phyloP scores from a whole-genome alignment of 2,113 vertebrate species.

The Heterocephalus glaber region DNA sequence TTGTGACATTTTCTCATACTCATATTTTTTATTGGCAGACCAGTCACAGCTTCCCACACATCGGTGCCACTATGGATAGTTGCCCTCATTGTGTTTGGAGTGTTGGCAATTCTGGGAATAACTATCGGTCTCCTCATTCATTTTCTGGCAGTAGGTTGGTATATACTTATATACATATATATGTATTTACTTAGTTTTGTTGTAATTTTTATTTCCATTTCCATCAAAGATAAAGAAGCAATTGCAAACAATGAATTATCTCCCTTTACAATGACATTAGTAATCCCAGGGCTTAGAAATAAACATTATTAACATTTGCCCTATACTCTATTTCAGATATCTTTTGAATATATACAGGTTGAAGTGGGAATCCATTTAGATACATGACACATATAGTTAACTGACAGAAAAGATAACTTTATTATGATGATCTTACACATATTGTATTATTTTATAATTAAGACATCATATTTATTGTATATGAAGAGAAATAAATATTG shows the following conservation, averaged over 20 bases:
- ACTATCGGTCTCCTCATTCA: constrained; percentile 75
- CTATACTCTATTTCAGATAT: not conserved
- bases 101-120: constrained; percentile 62
- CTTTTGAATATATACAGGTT: not conserved
- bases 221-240: not conserved
- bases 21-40: constrained; percentile 49
- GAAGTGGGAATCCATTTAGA: not conserved
- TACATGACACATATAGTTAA: not conserved
- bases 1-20: not conserved
- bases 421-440: not conserved
- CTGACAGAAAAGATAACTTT: not conserved
- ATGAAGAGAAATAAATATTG: not conserved
- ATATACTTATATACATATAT: not conserved
- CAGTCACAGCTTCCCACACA: not conserved
- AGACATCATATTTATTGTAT: not conserved
- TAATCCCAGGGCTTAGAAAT: not conserved
- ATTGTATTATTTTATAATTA: constrained; percentile 18
- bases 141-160: constrained; percentile 77
- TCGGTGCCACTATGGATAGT: constrained; percentile 64
- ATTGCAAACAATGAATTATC: not conserved
- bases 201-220: constrained; percentile 20
- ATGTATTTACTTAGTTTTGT: constrained; percentile 33
- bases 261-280: not conserved
- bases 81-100: constrained; percentile 64
- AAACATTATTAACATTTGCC: not conserved